Conservation (phyloP, 2,113 vertebrate species). For the Bufo bufo region DNA sequence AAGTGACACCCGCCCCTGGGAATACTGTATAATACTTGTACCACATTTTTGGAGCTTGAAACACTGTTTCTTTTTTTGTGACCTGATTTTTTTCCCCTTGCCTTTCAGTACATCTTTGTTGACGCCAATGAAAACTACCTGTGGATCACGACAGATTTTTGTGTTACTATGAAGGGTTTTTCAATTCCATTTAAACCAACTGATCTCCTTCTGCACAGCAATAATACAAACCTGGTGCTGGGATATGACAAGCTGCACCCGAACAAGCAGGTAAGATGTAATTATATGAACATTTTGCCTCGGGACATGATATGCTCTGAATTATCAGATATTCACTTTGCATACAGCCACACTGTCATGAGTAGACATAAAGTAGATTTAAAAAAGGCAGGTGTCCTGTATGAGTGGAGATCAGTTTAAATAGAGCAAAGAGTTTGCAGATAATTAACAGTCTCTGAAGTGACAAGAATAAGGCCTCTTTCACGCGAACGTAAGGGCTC, state of each 20-base stretch:
- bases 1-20: not conserved
- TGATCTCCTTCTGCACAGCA: slow-evolving; percentile 89
- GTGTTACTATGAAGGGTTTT: slow-evolving; percentile 84
- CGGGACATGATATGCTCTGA: not conserved
- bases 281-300: not conserved
- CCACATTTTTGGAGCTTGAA: not conserved
- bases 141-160: slow-evolving; percentile 95
- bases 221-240: slow-evolving; percentile 81
- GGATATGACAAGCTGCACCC: slow-evolving; percentile 92
- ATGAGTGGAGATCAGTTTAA: too few relatives aligned
- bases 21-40: not conserved
- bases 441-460: too few relatives aligned
- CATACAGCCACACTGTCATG: too few relatives aligned
- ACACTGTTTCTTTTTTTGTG: not conserved
- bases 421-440: too few relatives aligned
- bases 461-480: too few relatives aligned
- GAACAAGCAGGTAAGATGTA: slow-evolving; percentile 85
- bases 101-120: slow-evolving; percentile 88
- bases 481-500: too few relatives aligned
- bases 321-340: not conserved
- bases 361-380: too few relatives aligned
- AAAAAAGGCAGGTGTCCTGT: too few relatives aligned
- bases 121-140: slow-evolving; percentile 86
- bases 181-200: slow-evolving; percentile 87
- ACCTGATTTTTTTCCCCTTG: not conserved